Evolutionary conservation across 2,888 invertebrate genomes (phyloP).

Genomic region (Peribatodes rhomboidaria): DNA sequence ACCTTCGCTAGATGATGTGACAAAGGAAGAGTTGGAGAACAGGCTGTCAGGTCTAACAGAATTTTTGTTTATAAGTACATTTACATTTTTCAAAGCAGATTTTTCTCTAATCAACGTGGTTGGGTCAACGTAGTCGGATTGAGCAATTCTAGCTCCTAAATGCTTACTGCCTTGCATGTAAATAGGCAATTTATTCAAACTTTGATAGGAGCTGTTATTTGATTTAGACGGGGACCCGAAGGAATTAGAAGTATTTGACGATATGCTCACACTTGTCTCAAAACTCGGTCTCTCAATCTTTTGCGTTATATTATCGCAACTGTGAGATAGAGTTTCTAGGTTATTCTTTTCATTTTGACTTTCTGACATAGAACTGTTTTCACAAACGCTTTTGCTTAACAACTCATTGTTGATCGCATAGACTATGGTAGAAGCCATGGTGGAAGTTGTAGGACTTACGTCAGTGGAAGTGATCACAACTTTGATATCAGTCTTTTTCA

Average conservation of each 20-base stretch:
- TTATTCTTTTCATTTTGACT: conserved; percentile 77
- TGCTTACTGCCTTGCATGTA: conserved; percentile 93
- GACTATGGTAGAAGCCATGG: conserved; percentile 64
- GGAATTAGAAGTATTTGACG: conserved; percentile 66
- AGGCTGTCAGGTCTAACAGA: conserved; percentile 83
- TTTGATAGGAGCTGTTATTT: conserved; percentile 75
- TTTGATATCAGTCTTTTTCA: conserved; percentile 70
- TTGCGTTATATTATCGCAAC: conserved; percentile 74
- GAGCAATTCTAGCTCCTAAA: conserved; percentile 95
- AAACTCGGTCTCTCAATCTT: conserved; percentile 67
- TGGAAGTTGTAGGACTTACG: conserved; percentile 67
- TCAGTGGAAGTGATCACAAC: conserved; percentile 77
- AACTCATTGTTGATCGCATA: conserved; percentile 62
- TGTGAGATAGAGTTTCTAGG: conserved; percentile 73
- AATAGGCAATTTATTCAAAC: conserved; percentile 82
- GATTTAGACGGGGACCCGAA: conserved; percentile 71
- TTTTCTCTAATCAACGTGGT: conserved; percentile 87
- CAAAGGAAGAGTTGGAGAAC: conserved; percentile 86
- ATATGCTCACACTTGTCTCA: conserved; percentile 75
- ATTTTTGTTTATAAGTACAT: conserved; percentile 88
- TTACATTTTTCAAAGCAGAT: conserved; percentile 83
- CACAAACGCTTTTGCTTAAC: conserved; percentile 77
- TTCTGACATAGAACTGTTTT: conserved; percentile 69
- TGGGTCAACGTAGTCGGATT: conserved; percentile 95
- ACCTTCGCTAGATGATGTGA: conserved; percentile 86